Evolutionary conservation across 2,113 vertebrate species (phyloP), one percentile per base, ranked within the genome.

Genomic region (Canis aureus): DNA sequence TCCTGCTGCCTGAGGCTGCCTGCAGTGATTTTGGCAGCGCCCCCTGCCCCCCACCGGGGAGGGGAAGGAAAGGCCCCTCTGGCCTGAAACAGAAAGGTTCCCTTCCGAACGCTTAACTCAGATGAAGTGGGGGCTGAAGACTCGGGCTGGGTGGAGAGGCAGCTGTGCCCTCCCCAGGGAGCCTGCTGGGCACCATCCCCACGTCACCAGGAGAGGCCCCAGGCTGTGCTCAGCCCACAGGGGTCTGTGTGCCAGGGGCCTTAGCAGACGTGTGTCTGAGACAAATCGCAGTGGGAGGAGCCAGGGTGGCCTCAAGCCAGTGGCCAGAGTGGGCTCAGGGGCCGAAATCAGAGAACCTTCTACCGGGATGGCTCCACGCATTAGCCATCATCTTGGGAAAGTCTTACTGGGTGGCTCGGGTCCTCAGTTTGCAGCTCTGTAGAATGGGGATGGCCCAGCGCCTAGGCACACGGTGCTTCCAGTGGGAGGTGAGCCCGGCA

Each of bases 401-500:
- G 80, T 22, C 51, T 35, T 10, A 2, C 38, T 16, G 43, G 32
- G 5, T 0, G 12, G n/a, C 66, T 71, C 3, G 0, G 27, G 27
- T 7, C n/a, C 66, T 64, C 55, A 38, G 55, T 55, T 74, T 17
- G 12, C 57, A 4, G 19, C 11, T 0, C 57, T 10, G 32, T 71
- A 49, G 9, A 13, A 10, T 17, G 25, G 62, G 25, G 49, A 10
- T 19, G 10, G 17, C 27, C 10, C 22, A 0, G 53, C 0, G 15
- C 74, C 53, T 3, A 2, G 7, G 51, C 3, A 29, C 6, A 11
- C 5, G 1, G 15, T 15, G 64, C 74, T 17, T 73, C 32, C 11
- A 27, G 64, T 5, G 0, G 2, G 22, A 8, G 2, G 55, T 7
- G 23, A 27, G 10, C 13, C 80, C 5, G 6, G 22, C 35, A 8